Evolutionary conservation across 1,140 invertebrate genomes (phyloP).

Genomic region (Bradynema listronoti): DNA sequence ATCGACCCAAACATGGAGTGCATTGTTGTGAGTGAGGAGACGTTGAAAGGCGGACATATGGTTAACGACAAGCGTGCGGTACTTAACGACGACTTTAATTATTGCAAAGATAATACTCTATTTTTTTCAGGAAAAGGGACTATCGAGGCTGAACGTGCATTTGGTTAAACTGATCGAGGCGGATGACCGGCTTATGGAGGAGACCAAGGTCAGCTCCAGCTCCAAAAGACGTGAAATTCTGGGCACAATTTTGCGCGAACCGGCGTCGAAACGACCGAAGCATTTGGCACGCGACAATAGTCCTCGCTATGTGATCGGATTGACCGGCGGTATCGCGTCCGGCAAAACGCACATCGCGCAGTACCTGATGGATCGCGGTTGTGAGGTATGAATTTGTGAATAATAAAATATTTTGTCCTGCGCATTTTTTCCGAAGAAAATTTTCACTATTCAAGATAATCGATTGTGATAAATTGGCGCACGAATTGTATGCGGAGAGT

Average conservation of each 20-base stretch:
- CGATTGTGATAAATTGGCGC: constrained; percentile 85
- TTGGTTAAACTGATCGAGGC: constrained; percentile 71
- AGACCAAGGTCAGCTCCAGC: constrained; percentile 86
- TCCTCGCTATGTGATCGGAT: constrained; percentile 79
- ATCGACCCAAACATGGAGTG: constrained; percentile 71
- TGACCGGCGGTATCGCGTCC: constrained; percentile 89
- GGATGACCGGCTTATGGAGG: constrained; percentile 64
- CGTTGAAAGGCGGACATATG: constrained; percentile 72
- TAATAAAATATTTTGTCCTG: no score
- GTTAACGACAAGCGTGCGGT: constrained; percentile 73
- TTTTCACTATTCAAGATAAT: constrained; percentile 62
- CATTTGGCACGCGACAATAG: constrained; percentile 5
- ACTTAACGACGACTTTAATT: no score
- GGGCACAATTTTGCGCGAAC: constrained; percentile 64
- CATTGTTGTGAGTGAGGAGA: constrained; percentile 87
- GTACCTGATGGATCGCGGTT: constrained; percentile 68
- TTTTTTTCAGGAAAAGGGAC: constrained; percentile 60
- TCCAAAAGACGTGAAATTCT: constrained; percentile 75
- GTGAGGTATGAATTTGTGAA: constrained; percentile 60
- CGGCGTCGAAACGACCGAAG: constrained; percentile 57
- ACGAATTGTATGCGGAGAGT: constrained; percentile 74
- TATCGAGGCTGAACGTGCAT: constrained; percentile 68
- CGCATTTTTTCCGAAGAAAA: neutral
- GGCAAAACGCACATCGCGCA: constrained; percentile 81
- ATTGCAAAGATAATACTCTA: no score